Conservation (phyloP, 2,113 vertebrate species). For the Peromyscus leucopus region DNA sequence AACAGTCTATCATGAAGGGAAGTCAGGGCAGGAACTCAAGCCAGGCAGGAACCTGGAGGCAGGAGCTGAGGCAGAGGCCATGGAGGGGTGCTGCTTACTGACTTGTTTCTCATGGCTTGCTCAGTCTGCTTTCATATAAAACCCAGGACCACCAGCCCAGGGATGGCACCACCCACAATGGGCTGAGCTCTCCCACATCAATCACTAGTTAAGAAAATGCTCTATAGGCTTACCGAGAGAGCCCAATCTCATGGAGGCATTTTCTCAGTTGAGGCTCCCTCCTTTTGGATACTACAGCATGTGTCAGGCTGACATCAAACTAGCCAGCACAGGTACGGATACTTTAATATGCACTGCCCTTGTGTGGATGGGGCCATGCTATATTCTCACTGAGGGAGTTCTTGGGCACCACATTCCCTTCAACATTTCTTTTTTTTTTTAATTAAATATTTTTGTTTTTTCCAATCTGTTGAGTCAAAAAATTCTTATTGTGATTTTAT, state of each 20-base stretch:
- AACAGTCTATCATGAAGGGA: background rate
- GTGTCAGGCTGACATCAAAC: background rate
- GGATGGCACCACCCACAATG: background rate
- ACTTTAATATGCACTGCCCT: background rate
- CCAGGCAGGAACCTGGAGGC: background rate
- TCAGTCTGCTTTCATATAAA: background rate
- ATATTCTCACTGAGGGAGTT: background rate
- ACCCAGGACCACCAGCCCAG: background rate
- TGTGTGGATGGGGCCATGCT: background rate
- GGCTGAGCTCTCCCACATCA: background rate
- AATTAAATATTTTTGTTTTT: constrained; percentile 12
- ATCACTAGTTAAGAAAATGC: background rate
- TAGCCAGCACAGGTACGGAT: background rate
- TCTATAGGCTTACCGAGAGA: background rate
- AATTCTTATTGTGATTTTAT: background rate
- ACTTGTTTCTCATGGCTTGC: background rate
- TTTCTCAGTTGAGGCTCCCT: background rate
- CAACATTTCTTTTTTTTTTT: background rate
- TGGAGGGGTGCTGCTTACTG: background rate
- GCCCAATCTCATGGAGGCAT: background rate
- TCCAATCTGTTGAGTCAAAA: background rate
- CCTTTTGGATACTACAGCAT: background rate
- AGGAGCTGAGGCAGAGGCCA: background rate
- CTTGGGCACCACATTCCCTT: background rate
- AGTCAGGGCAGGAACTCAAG: background rate